Evolutionary conservation across 2,888 invertebrate species (phyloP).

Genomic region (Empis stercorea): DNA sequence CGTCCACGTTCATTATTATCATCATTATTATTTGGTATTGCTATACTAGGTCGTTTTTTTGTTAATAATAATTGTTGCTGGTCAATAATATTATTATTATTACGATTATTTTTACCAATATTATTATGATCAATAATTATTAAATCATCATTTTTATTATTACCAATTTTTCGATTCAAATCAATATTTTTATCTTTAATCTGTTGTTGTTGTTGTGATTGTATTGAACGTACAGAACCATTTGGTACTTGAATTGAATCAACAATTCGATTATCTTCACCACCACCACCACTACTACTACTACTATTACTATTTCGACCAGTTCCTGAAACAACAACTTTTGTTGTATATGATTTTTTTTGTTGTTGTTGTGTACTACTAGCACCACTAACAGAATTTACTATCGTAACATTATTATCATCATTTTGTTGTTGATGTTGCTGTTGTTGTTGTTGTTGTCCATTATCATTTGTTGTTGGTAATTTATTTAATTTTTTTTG

Average conservation of each 20-base stretch:
- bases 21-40: constrained; percentile 12
- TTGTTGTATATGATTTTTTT: no score
- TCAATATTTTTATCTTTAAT: not conserved
- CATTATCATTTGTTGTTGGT: not conserved
- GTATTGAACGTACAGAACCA: no score
- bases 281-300: not conserved
- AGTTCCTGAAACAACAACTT: not conserved
- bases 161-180: not conserved
- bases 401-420: not conserved
- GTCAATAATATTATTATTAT: not conserved
- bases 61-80: constrained; percentile 2
- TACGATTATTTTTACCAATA: not conserved
- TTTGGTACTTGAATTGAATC: no score
- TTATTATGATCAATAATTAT: not conserved
- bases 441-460: not conserved
- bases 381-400: not conserved
- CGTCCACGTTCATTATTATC: constrained; percentile 20
- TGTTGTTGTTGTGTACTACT: not conserved
- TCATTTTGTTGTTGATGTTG: not conserved
- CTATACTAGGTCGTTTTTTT: constrained; percentile 11
- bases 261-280: not conserved
- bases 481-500: constrained; percentile 5
- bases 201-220: not conserved
- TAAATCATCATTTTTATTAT: not conserved
- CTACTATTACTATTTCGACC: not conserved